A percentile compares a stretch with the other conserved stretches of the same genome.
Evolutionary conservation across 2,797 vertebrate species (phyloP).

Genomic region (Emys orbicularis): DNA sequence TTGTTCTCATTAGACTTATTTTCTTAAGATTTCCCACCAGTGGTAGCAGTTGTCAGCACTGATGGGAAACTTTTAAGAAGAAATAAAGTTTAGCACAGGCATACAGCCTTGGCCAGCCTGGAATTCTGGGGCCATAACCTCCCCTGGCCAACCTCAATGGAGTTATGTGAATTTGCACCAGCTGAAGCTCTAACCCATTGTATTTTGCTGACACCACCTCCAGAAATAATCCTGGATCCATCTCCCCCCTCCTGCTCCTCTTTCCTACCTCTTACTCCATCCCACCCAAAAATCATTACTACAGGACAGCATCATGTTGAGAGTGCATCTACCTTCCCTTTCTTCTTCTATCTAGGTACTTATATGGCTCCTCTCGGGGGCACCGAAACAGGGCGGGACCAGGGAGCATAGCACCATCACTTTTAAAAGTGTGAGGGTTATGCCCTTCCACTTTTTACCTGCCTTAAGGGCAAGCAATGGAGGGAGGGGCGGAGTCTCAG

Average conservation of each 20-base stretch:
- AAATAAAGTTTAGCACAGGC: not conserved
- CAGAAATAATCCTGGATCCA: not conserved
- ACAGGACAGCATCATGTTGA: not conserved
- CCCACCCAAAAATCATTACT: not conserved
- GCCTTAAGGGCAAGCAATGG: too few species aligned
- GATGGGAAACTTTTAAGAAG: not conserved
- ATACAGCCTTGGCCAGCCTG: fast-evolving
- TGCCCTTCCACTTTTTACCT: too few species aligned
- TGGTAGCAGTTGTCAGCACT: not conserved
- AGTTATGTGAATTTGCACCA: fast-evolving
- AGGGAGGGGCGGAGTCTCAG: too few species aligned
- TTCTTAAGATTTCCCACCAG: constrained; percentile 18
- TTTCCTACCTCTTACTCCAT: fast-evolving
- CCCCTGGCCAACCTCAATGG: not conserved
- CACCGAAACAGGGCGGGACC: too few species aligned
- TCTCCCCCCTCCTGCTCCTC: not conserved
- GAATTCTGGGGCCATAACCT: not conserved
- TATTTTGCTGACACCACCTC: not conserved
- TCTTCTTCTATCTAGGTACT: not conserved
- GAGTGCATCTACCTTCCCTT: not conserved
- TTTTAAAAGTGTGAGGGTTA: too few species aligned
- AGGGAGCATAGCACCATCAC: too few species aligned
- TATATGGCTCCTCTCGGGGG: not conserved
- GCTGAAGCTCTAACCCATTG: not conserved
- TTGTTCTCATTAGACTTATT: not conserved